Percentiles rank a stretch among this genome's conserved stretches.
These are phyloP conservation scores for Pinctada fucata DNA, from an alignment of 2,888 invertebrate species.

Conservation along the genomic window DNA sequence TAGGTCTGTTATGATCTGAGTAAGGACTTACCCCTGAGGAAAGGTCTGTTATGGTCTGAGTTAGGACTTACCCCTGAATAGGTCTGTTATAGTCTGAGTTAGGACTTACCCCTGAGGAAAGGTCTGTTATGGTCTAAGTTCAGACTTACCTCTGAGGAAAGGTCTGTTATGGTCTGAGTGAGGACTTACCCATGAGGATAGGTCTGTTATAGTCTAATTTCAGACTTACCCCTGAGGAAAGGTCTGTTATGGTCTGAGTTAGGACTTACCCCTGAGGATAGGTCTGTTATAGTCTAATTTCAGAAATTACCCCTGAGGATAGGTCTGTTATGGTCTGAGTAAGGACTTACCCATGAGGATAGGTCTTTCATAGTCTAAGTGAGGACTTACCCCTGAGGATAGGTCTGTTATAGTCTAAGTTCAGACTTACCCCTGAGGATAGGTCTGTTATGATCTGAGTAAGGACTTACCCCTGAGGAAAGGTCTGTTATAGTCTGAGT, in stretches of 20 bases:
- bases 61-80: conserved; percentile 95
- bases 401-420: conserved; percentile 96
- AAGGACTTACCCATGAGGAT: conserved; percentile 81
- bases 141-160: conserved; percentile 85
- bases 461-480: conserved; percentile 80
- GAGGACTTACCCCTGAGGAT: conserved; percentile 95
- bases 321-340: neutral
- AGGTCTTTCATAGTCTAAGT: conserved; percentile 93
- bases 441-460: conserved; percentile 94
- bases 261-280: conserved; percentile 85
- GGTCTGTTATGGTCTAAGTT: too few relatives aligned
- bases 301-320: neutral
- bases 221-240: too few relatives aligned
- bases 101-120: neutral
- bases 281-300: too few relatives aligned
- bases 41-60: conserved; percentile 91
- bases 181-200: neutral
- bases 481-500: conserved; percentile 79
- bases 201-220: too few relatives aligned
- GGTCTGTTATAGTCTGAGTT: conserved; percentile 85
- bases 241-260: too few relatives aligned
- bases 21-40: conserved; percentile 83
- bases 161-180: conserved; percentile 91
- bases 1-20: conserved; percentile 90
- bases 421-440: conserved; percentile 83